Percentiles rank a stretch among this genome's conserved stretches.
phyloP scores from a whole-genome alignment of 2,888 invertebrate species.

The Hedya salicella region DNA sequence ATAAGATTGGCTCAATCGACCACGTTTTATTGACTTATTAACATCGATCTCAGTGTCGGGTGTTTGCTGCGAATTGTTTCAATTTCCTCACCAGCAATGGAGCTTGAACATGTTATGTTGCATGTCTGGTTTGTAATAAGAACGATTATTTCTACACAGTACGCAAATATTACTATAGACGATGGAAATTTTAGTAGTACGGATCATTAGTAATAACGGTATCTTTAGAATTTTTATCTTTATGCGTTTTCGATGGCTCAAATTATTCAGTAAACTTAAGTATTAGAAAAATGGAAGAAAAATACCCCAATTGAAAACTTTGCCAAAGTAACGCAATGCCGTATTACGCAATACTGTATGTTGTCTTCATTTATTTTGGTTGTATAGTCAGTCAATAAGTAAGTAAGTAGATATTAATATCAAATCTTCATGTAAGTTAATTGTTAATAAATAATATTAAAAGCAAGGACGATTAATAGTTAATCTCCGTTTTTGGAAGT shows the following conservation, averaged over 20 bases:
- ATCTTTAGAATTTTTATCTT: conserved; percentile 2
- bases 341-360: too few species aligned
- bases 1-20: conserved; percentile 78
- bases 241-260: not conserved
- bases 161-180: conserved; percentile 6
- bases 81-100: conserved; percentile 38
- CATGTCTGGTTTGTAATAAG: conserved; percentile 36
- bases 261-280: not conserved
- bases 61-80: conserved; percentile 57
- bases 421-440: too few species aligned
- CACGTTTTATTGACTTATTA: conserved; percentile 80
- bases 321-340: too few species aligned
- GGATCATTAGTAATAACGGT: not conserved
- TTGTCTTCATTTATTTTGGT: too few species aligned
- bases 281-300: too few species aligned
- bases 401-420: too few species aligned
- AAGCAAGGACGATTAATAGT: too few species aligned
- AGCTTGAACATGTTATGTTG: conserved; percentile 39
- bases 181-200: conserved; percentile 1
- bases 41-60: conserved; percentile 74
- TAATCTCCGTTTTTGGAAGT: too few species aligned
- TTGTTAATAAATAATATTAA: too few species aligned
- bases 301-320: too few species aligned
- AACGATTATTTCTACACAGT: conserved; percentile 26
- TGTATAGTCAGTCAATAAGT: too few species aligned